phyloP scores from a whole-genome alignment of 2,888 invertebrate genomes.

The Drosophila tripunctata region DNA sequence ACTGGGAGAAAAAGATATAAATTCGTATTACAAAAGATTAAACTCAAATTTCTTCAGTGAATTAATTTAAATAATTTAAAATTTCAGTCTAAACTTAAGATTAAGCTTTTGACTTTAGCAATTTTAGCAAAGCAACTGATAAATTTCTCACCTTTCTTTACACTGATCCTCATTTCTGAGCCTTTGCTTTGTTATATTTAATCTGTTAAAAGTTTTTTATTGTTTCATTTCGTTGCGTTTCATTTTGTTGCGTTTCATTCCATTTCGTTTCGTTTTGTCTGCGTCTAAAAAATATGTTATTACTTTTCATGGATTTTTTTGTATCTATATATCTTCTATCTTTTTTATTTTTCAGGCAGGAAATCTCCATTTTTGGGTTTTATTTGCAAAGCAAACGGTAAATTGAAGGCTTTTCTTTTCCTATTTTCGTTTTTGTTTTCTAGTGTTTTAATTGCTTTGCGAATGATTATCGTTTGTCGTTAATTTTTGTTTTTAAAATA shows the following conservation, averaged over 20 bases:
- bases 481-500: background rate
- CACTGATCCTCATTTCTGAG: constrained; percentile 16
- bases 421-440: constrained; percentile 23
- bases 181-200: constrained; percentile 2
- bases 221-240: constrained; percentile 1
- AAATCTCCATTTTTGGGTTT: constrained; percentile 84
- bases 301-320: constrained; percentile 32
- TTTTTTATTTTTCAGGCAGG: constrained; percentile 82
- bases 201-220: background rate
- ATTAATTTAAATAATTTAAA: too few relatives aligned
- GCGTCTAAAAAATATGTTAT: constrained; percentile 19
- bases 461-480: constrained; percentile 30
- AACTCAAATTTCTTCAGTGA: too few relatives aligned
- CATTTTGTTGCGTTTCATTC: constrained; percentile 6
- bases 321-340: constrained; percentile 69
- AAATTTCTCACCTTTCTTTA: background rate
- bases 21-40: too few relatives aligned
- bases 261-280: constrained; percentile 34
- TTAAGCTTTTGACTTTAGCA: too few relatives aligned
- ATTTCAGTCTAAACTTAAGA: too few relatives aligned
- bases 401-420: constrained; percentile 56
- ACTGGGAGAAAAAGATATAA: background rate
- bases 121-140: too few relatives aligned
- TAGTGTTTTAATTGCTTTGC: constrained; percentile 38
- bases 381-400: constrained; percentile 84